Evolutionary conservation across 1,140 invertebrate genomes (phyloP).

Genomic region (Drosophila grimshawi): DNA sequence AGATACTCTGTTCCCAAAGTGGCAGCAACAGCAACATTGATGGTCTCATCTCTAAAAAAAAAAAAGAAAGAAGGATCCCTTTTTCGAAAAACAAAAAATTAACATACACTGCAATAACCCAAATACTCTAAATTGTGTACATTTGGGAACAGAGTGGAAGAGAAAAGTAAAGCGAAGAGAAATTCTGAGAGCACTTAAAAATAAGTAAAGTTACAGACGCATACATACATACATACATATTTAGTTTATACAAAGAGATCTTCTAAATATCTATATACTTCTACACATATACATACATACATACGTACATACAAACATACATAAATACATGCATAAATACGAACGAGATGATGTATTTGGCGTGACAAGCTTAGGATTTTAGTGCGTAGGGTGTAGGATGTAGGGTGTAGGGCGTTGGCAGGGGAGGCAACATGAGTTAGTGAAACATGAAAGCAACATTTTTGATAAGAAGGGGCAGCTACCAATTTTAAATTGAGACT

Average conservation of each 20-base stretch:
- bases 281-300: slow-evolving; percentile 40
- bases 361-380: slow-evolving; percentile 34
- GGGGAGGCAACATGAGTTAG: not conserved
- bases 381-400: slow-evolving; percentile 9
- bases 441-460: slow-evolving; percentile 3
- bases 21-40: not conserved
- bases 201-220: slow-evolving; percentile 31
- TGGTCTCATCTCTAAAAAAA: not conserved
- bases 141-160: slow-evolving; percentile 13
- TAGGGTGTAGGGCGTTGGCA: not conserved
- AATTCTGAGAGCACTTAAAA: slow-evolving; percentile 59
- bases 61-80: not conserved
- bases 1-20: slow-evolving; percentile 16
- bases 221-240: slow-evolving; percentile 31
- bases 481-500: slow-evolving; percentile 27
- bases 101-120: not conserved
- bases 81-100: not conserved
- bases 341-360: slow-evolving; percentile 30
- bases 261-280: slow-evolving; percentile 40
- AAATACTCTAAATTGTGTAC: slow-evolving; percentile 5
- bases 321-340: slow-evolving; percentile 35
- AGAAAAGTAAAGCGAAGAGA: not conserved
- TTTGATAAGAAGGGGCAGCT: slow-evolving; percentile 33
- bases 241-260: slow-evolving; percentile 23
- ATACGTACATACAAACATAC: slow-evolving; percentile 39